Conservation (phyloP, 92 coral and sea anemone species). For the Anthopleura xanthogrammica region DNA sequence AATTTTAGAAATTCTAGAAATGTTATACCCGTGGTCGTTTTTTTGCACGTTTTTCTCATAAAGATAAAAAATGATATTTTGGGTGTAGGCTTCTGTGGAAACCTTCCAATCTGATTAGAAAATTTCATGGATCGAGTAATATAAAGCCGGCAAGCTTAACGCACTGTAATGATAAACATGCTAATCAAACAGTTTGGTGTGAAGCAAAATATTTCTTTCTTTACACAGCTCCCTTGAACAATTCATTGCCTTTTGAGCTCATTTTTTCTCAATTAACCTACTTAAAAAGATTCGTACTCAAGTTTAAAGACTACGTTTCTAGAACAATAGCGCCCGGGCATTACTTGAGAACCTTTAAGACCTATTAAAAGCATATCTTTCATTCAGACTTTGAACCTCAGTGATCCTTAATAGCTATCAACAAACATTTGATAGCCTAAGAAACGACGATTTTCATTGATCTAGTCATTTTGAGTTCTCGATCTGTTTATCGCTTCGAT, state of each 20-base stretch:
- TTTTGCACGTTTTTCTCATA: neutral
- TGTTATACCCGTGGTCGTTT: neutral
- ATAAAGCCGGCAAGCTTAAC: neutral
- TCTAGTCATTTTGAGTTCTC: neutral
- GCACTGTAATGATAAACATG: neutral
- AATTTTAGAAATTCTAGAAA: neutral
- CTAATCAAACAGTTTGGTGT: constrained; percentile 10
- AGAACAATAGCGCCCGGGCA: neutral
- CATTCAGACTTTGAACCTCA: constrained; percentile 1
- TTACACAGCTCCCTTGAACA: neutral
- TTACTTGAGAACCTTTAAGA: neutral
- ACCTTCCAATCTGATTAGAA: neutral
- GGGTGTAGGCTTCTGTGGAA: neutral
- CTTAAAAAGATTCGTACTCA: neutral
- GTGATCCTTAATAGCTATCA: constrained; percentile 10
- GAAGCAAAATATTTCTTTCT: neutral
- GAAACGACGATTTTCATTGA: neutral
- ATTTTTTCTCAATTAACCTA: neutral
- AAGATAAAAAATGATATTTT: neutral
- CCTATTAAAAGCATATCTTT: neutral
- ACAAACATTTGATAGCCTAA: neutral
- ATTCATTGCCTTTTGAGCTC: neutral
- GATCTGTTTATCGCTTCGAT: neutral
- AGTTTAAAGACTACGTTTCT: neutral
- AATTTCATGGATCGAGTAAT: neutral